Evolutionary conservation across 2,797 vertebrate species (phyloP), one percentile per base, ranked within the genome.

Genomic region (Cuniculus paca): DNA sequence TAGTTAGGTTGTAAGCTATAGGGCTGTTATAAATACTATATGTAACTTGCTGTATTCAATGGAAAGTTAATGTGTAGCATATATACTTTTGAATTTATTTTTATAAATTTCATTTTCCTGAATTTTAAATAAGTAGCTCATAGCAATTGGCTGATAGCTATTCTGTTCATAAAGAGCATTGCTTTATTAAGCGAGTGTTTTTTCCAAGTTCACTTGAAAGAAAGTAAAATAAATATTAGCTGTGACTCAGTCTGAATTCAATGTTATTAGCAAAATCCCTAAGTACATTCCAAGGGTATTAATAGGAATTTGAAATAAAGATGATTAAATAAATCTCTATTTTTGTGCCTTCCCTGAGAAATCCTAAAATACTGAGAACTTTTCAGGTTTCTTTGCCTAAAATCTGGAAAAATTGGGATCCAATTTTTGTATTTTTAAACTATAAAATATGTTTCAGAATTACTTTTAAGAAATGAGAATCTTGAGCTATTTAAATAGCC

Each of bases 181-280:
- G 6, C 24, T 48, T n/a, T 65, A 60, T 61, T 42, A 77, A 82
- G 65, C 28, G 42, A 50, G 0, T 65, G 6, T 17, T 75, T 48
- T 87, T 42, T 17, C 72, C 6, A 31, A 54, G 6, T 77, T 94
- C 39, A 85, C 17, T 91, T 91, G 42, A 88, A 85, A 90, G 45
- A 48, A 70, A 93, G 60, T 65, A 72, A 74, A 85, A 90, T 80
- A 91, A 90, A 86, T 75, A 45, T 34, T 88, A 36, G 1, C 14
- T 94, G 13, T 80, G 36, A 89, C 50, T 93, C 36, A 77, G 7
- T 77, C 45, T 91, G 24, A 93, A 68, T 79, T 83, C 68, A 95
- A 16, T 52, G 20, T 52, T 31, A 79, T 83, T 36, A 80, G 58
- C 36, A 90, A 75, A 85, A 39, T 70, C 39, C 28, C 34, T 80